Conservation (phyloP, 2,113 vertebrate species). For the Galemys pyrenaicus region DNA sequence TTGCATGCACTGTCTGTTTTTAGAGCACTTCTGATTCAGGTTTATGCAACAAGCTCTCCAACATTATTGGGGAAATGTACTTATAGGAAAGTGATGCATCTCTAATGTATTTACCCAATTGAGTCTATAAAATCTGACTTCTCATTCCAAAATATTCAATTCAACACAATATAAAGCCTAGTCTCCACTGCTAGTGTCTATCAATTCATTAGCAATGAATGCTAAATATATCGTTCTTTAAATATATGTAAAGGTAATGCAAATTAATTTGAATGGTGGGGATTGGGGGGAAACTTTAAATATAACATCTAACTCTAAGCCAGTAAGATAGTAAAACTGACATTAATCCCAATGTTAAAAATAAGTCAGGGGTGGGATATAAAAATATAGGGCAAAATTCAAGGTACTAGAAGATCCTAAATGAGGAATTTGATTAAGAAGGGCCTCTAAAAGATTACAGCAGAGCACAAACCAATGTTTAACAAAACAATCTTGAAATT, state of each 20-base stretch:
- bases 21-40: conserved; percentile 21
- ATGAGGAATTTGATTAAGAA: conserved; percentile 38
- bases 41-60: conserved; percentile 10
- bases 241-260: conserved; percentile 15
- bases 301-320: conserved; percentile 19
- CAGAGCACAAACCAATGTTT: conserved; percentile 21
- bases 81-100: conserved; percentile 29
- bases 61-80: not conserved
- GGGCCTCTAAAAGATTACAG: conserved; percentile 23
- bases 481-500: not conserved
- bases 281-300: conserved; percentile 3
- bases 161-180: not conserved
- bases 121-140: not conserved
- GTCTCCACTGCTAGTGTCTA: not conserved
- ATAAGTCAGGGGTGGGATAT: not conserved
- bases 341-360: not conserved
- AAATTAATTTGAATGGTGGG: not conserved
- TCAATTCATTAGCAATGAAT: conserved; percentile 5
- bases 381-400: conserved; percentile 24
- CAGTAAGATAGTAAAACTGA: not conserved
- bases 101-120: conserved; percentile 9
- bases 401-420: conserved; percentile 34
- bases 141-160: conserved; percentile 23
- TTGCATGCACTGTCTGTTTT: not conserved
- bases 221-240: conserved; percentile 15